Base-by-base conservation (phyloP, 2,888 invertebrate species). In the Dascillus cervinus region DNA sequence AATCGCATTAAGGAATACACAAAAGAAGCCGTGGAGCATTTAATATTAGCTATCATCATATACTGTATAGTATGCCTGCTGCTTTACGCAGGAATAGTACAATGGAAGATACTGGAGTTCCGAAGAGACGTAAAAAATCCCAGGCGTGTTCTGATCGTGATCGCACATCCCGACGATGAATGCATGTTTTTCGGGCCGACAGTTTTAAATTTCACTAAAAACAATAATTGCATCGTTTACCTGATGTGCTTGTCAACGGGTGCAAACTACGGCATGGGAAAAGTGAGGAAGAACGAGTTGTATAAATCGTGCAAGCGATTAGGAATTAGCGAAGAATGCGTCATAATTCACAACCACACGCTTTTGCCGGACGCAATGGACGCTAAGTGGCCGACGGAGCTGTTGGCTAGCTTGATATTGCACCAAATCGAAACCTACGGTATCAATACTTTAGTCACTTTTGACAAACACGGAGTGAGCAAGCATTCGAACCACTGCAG, bases 131-230 rank as follows among this genome's bases (percentile, higher is more conserved):
- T 73, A 8, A 63, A 71, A 19, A 60, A 69, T 22, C 67, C 72
- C 2, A 68, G 67, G 40, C 67, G 86, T 47, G 75, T 90, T 22
- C 65, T 96, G 14, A 61, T 97, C 29, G 80, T 96, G 2, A 86
- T 79, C 22, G 94, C 97, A 11, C 98, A 98, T 69, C 97, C 97
- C 9, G 97, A 98, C 64, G 97, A 98, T 62, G 97, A 98, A 62
- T 90, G 90, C 50, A 96, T 98, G 97, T 98, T 98, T 64, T 98
- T 98, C 63, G 90, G 92, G 1, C 98, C 98, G 10, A 76, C 86
- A 21, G 77, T 92, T 41, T 72, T 83, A 41, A 72, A 81, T 56
- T 65, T 87, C 37, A 57, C 66, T 2, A 75, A 73, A 46, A 71
- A 76, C 25, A 70, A 74, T 44, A 71, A 74, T 45, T 77, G 77